Conservation (phyloP, 2,113 vertebrate species). For the Lepus europaeus region DNA sequence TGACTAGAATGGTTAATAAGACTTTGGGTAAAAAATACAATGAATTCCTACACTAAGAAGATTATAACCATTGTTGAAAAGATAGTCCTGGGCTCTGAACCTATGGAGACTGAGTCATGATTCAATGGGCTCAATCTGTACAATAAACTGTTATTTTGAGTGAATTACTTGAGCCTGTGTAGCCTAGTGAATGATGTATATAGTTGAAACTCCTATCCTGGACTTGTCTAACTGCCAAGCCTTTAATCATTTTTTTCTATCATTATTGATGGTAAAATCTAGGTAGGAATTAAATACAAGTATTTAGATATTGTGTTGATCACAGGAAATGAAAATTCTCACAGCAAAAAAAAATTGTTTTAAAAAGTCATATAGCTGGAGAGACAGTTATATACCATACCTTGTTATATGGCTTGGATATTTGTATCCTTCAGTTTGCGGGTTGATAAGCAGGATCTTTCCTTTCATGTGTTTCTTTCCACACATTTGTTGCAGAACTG, state of each 20-base stretch:
- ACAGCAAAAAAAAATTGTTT: neutral
- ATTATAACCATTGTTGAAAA: slow-evolving; percentile 33
- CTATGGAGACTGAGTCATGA: neutral
- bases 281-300: neutral
- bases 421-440: slow-evolving; percentile 6
- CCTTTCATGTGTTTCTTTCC: slow-evolving; percentile 14
- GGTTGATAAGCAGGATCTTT: slow-evolving; percentile 15
- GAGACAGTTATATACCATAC: neutral
- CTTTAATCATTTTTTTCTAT: slow-evolving; percentile 58
- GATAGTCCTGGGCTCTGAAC: neutral
- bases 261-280: slow-evolving; percentile 47
- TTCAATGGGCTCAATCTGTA: neutral
- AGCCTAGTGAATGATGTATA: neutral
- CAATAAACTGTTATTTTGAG: neutral
- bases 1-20: neutral
- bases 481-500: neutral
- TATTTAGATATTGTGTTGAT: slow-evolving; percentile 6
- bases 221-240: neutral
- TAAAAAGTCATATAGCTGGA: neutral
- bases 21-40: slow-evolving; percentile 19
- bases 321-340: slow-evolving; percentile 5
- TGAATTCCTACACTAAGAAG: neutral
- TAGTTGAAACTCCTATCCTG: neutral
- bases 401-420: neutral
- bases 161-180: neutral